Base-by-base conservation (phyloP, 1,140 invertebrate species). In the Bombus huntii region DNA sequence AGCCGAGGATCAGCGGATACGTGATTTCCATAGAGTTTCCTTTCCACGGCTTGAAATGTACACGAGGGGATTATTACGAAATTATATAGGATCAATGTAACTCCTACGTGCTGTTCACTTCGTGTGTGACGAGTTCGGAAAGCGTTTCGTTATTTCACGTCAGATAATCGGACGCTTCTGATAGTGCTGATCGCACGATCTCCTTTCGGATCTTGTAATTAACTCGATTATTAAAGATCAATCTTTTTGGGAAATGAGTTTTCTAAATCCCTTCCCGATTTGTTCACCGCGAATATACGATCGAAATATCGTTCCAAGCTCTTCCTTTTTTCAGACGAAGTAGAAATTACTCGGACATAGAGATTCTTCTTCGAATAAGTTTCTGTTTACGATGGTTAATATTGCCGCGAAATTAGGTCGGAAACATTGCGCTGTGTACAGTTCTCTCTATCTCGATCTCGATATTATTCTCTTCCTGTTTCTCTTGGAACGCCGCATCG, bases 31-130 rank as follows among this genome's bases (percentile, higher is more conserved):
- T 75, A 81, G 74, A 78, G 88, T 89, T 88, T 72, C 72, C 66
- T 75, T 31, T 37, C n/a, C 72, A 34, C 42, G 82, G 34, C 81
- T 80, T 59, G 53, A 83, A 89, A 82, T 87, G 88, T 87, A 91
- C 90, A 90, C 88, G 71, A 85, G 78, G 68, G 88, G 91, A 92
- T 92, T 92, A 92, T 92, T 91, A 92, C 66, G 86, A 91, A 92
- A 92, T 92, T 91, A 92, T 91, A 92, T 85, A 82, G 88, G 91
- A 92, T 92, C 89, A 92, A 86, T 81, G 77, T 78, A 62, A 66
- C 57, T 75, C 62, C 62, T 86, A 76, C 73, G 83, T 88, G 83
- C 78, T 59, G 68, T 75, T 42, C 39, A 31, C 59, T 65, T n/a
- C 57, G 74, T 71, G 70, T 76, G 73, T 65, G 84, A 90, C 76